Evolutionary conservation across 1,140 invertebrate genomes (phyloP).

Genomic region (Trichoplusia ni): DNA sequence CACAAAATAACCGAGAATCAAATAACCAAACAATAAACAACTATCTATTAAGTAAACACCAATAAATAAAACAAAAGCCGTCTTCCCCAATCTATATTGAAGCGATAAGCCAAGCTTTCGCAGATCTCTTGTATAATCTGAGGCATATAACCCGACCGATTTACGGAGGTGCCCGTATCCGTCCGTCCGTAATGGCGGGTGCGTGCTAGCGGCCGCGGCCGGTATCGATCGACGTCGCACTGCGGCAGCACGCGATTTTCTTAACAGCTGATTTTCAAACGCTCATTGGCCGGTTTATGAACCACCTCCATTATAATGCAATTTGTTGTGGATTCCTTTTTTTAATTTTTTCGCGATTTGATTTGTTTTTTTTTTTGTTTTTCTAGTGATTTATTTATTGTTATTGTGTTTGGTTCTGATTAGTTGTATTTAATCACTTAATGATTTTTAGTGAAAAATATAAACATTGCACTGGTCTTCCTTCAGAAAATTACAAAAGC

Average conservation of each 20-base stretch:
- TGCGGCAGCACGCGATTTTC: slow-evolving; percentile 43
- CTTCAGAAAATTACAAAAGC: too few species aligned
- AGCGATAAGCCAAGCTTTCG: not conserved
- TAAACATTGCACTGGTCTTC: too few species aligned
- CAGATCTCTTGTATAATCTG: not conserved
- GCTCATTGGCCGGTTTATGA: slow-evolving; percentile 26
- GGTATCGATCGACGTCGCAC: slow-evolving; percentile 44
- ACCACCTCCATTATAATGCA: slow-evolving; percentile 22
- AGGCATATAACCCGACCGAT: slow-evolving; percentile 32
- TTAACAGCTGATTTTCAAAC: slow-evolving; percentile 41
- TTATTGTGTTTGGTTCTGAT: too few species aligned
- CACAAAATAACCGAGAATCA: too few species aligned
- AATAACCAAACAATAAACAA: too few species aligned
- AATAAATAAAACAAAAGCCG: too few species aligned
- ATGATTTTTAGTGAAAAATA: too few species aligned
- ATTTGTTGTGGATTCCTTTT: slow-evolving; percentile 18
- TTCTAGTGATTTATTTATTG: not conserved
- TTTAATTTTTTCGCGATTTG: not conserved
- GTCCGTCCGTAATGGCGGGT: slow-evolving; percentile 11
- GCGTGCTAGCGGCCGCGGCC: slow-evolving; percentile 39
- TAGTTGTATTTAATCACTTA: too few species aligned
- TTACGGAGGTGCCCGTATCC: slow-evolving; percentile 26
- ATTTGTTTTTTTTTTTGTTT: slow-evolving; percentile 5
- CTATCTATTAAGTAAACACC: too few species aligned
- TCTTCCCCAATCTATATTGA: not conserved